These are phyloP conservation scores for Sphenodon punctatus DNA, from an alignment of 2,797 vertebrate species.

Conservation along the genomic window DNA sequence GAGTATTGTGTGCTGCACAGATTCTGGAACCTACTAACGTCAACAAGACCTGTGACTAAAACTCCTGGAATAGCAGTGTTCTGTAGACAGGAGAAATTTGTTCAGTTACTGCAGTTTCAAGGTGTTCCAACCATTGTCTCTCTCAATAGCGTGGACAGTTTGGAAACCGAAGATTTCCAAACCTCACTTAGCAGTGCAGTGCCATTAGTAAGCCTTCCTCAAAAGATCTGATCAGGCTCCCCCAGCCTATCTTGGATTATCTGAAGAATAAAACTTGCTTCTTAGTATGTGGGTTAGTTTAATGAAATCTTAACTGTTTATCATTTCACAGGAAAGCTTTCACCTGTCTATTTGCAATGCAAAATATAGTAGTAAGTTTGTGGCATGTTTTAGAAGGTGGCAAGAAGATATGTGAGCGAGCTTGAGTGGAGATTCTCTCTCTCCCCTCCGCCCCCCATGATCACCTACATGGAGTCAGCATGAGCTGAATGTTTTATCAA, in stretches of 20 bases:
- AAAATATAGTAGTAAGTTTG: too few relatives aligned
- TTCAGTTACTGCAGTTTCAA: not conserved
- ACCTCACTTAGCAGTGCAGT: not conserved
- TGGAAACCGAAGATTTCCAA: not conserved
- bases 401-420: too few relatives aligned
- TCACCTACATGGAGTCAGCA: too few relatives aligned
- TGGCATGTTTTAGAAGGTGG: too few relatives aligned
- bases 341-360: not conserved
- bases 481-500: too few relatives aligned
- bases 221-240: too few relatives aligned
- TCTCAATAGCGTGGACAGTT: not conserved
- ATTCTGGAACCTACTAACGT: not conserved
- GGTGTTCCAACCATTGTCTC: not conserved
- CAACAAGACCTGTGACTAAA: not conserved
- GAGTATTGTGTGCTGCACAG: too few relatives aligned
- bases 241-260: not conserved
- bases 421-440: too few relatives aligned
- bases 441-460: too few relatives aligned
- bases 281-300: not conserved
- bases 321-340: not conserved
- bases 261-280: not conserved
- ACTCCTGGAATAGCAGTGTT: not conserved
- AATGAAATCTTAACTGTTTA: not conserved
- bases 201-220: not conserved
- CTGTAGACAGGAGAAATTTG: accelerated